Base-by-base conservation (phyloP, 2,888 invertebrate genomes). In the Hemicrepidius hirtus region DNA sequence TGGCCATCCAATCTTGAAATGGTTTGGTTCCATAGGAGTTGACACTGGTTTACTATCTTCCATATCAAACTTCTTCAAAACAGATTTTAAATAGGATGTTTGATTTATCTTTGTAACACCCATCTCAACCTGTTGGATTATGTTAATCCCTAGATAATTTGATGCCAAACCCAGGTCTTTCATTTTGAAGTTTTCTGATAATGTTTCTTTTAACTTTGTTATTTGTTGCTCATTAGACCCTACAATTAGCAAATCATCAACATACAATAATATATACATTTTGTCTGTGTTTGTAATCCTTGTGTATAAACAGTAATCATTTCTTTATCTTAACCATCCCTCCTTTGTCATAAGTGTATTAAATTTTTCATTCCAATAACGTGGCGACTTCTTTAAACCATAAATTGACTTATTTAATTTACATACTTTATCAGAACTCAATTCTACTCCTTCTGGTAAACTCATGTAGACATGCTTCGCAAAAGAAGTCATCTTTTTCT, bases 181-280 rank as follows among this genome's bases (percentile, higher is more conserved):
- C 57, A 49, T 49, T 21, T 57, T 41, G 35, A 57, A 67, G 13
- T 68, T 28, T 1, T 59, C 21, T 28, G 59, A 60, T 9, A 74
- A 67, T 13, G 13, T 50, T 9, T 9, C 57, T 68, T 78, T 79
- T 35, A 78, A 16, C 9, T 57, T 69, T 12, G 40, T 21, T 21
- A 78, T 59, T 70, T 72, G 75, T 0, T 67, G 41, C 18, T 53
- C n/a, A 60, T 66, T 59, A 9, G 76, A 70, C 6, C 77, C 70
- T 41, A 71, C 20, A 35, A 78, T 76, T 44, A 76, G 41, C 18
- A 77, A 53, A 66, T 77, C 78, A 63, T 78, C 76, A 3, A 77
- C 77, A 53, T 76, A 78, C 21, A 77, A 9, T 18, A 75, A 63
- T 49, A 77, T 20, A 59, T 64, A 77, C 18, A 71, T 18, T 67